Base-by-base conservation (phyloP, 2,113 vertebrate genomes). In the Galemys pyrenaicus region DNA sequence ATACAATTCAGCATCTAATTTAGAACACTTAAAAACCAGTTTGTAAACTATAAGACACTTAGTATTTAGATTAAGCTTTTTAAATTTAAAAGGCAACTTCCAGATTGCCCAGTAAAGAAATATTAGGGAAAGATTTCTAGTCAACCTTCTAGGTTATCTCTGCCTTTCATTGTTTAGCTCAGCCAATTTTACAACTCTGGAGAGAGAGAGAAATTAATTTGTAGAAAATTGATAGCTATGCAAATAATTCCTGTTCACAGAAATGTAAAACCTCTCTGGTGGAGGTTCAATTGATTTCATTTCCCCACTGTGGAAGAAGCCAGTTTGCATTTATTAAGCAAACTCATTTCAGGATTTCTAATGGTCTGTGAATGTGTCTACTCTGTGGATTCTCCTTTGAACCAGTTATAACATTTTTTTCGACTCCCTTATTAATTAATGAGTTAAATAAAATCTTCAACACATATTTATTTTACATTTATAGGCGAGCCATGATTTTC, bases 321-420 rank as follows among this genome's bases (percentile, higher is more conserved):
- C 32, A 87, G n/a, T 73, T 60, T 80, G 28, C 19, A 74, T 87
- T 30, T 68, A 68, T 74, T 88, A 87, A 91, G 24, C 30, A 86
- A 92, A 92, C 74, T 92, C 30, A 89, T 82, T 73, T 83, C n/a
- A 62, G 56, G 17, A 67, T 77, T 83, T 90, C 56, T 87, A 78
- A 78, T 64, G 26, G 5, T 26, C 2, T 68, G 5, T 58, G 37
- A 75, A 68, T 65, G 11, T 74, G 20, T 88, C 26, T 46, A 4
- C 24, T 84, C 39, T 39, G n/a, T 56, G 30, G 26, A 60, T 79
- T 95, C 54, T 62, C 28, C 28, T 85, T 54, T 13, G 10, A 64
- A 82, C 12, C 46, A 58, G 35, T 81, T 86, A 39, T 39, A 89
- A 39, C 8, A 85, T 9, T 88, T 51, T 49, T 87, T 62, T 41